Conservation (phyloP, 1,140 invertebrate genomes). For the Leptinotarsa defecta region DNA sequence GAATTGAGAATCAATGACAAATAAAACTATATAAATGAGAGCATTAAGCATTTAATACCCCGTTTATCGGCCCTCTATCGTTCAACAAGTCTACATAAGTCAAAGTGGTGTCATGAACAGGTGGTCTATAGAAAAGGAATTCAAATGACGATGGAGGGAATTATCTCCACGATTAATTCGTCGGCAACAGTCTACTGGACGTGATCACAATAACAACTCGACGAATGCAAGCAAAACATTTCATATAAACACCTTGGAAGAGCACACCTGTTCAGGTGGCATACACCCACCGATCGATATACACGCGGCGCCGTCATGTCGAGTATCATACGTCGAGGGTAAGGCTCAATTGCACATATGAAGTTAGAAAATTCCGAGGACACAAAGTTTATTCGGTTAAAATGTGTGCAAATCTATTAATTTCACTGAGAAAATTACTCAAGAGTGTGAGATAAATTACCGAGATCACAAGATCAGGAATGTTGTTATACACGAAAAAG, state of each 20-base stretch:
- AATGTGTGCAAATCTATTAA: no score
- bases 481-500: no score
- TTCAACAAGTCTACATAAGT: no score
- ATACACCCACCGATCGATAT: not conserved
- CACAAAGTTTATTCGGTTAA: no score
- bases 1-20: no score
- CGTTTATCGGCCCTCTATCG: no score
- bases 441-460: no score
- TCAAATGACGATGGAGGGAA: not conserved
- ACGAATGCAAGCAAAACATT: not conserved
- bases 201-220: not conserved
- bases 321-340: not conserved
- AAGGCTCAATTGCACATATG: not conserved
- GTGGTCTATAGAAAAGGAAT: not conserved
- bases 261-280: conserved; percentile 4
- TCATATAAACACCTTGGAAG: not conserved
- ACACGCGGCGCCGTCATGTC: conserved; percentile 4
- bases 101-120: not conserved
- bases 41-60: no score
- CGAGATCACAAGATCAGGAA: no score
- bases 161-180: not conserved
- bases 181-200: not conserved
- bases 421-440: no score
- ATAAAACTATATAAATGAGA: no score
- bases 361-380: no score